These are phyloP conservation scores for Anorthoa munda DNA, from an alignment of 2,888 invertebrate species.

Conservation along the genomic window DNA sequence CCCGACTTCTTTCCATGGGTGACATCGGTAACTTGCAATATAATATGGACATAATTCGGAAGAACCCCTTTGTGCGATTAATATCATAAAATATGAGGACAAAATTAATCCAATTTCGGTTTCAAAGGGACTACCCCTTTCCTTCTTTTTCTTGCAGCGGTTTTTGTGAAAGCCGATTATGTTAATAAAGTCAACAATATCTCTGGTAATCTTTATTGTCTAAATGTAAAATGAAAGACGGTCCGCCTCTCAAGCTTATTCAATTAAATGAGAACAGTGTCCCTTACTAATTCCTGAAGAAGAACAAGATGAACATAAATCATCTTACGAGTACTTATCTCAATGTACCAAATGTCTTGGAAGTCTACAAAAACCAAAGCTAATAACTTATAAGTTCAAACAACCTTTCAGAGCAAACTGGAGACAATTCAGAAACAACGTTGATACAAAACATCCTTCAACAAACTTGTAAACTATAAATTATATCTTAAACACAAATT, in stretches of 20 bases:
- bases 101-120: too few relatives aligned
- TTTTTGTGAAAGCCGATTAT: background rate
- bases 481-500: constrained; percentile 50
- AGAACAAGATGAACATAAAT: constrained; percentile 5
- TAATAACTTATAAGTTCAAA: constrained; percentile 42
- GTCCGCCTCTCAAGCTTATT: background rate
- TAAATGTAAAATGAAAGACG: too few relatives aligned
- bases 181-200: too few relatives aligned
- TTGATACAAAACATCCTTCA: constrained; percentile 47
- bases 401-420: constrained; percentile 36
- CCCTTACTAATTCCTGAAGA: background rate
- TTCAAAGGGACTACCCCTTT: too few relatives aligned
- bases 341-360: constrained; percentile 1
- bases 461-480: constrained; percentile 55
- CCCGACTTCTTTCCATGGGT: too few relatives aligned
- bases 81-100: too few relatives aligned
- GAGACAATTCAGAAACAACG: constrained; percentile 23
- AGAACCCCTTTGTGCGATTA: too few relatives aligned
- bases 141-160: too few relatives aligned
- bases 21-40: too few relatives aligned
- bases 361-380: constrained; percentile 34
- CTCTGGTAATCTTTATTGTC: too few relatives aligned
- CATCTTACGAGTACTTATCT: constrained; percentile 18
- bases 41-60: too few relatives aligned
- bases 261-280: background rate